Evolutionary conservation across 2,113 vertebrate species (phyloP).

Genomic region (Lucifuga dentata): DNA sequence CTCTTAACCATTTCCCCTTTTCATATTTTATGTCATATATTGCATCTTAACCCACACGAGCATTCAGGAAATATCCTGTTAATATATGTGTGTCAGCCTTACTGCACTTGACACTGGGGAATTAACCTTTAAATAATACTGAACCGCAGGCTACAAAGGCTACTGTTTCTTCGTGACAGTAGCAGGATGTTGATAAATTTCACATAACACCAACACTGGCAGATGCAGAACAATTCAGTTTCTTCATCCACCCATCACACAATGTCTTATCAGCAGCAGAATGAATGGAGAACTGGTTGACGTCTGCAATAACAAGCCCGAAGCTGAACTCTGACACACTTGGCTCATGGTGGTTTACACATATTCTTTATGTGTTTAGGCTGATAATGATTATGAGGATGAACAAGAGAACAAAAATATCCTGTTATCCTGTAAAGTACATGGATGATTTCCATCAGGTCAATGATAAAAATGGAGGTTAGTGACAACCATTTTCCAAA

Average conservation of each 20-base stretch:
- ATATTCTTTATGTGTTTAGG: not conserved
- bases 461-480: too few relatives aligned
- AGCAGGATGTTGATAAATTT: slow-evolving; percentile 57
- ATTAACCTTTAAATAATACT: slow-evolving; percentile 11
- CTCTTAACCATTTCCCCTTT: too few relatives aligned
- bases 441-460: not conserved
- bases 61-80: not conserved
- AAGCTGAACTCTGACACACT: slow-evolving; percentile 7
- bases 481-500: too few relatives aligned
- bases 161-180: slow-evolving; percentile 34
- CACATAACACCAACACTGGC: not conserved
- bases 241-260: not conserved
- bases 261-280: slow-evolving; percentile 9
- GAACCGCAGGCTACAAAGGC: not conserved
- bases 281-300: slow-evolving; percentile 3
- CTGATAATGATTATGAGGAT: not conserved
- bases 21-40: too few relatives aligned
- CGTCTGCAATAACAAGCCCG: slow-evolving; percentile 23
- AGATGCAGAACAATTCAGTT: slow-evolving; percentile 18
- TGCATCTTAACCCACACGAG: too few relatives aligned
- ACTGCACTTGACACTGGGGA: slow-evolving; percentile 6
- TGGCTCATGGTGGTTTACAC: not conserved
- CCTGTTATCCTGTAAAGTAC: too few relatives aligned
- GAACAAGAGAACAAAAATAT: not conserved
- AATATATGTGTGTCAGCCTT: slow-evolving; percentile 4